Base-by-base conservation (phyloP, 2,113 vertebrate species). In the Sitta europaea region DNA sequence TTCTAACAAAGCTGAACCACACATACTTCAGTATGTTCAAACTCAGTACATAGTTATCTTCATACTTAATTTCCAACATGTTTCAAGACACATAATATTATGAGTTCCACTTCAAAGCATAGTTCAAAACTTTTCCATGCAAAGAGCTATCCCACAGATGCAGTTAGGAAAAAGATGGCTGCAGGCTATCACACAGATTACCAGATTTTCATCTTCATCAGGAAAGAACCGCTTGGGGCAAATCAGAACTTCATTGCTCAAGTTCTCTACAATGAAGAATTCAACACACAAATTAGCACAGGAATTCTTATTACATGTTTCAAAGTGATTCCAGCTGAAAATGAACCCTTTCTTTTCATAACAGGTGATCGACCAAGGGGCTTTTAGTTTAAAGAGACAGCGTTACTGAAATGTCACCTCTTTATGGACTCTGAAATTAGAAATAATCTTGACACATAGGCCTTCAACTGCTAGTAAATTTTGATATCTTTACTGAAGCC, bases 201-300 rank as follows among this genome's bases (percentile, higher is more conserved):
- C 97, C 97, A 94, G 88, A 75, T 51, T 87, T 59, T 59, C 81
- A 92, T 96, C 94, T 91, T 95, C 96, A 78, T 70, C 90, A n/a
- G 81, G 93, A 88, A 96, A 95, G 53, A 96, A 84, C 24, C 20
- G 10, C 83, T 77, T 81, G 92, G 55, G 51, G 73, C 27, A 94
- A 97, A 82, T 33, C 88, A 92, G 89, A 97, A 92, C 90, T 86
- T 88, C 96, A 54, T 11, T 78, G 94, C 57, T 94, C 88, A 97
- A 96, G 53, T 71, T 74, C 50, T 95, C 97, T 97, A 97, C 68
- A 97, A 97, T 48, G 84, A 97, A 97, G 95, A 97, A 97, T 96
- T 92, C 90, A 94, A 97, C 40, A 90, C 12, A 92, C 29, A 7
- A 90, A 94, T 96, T 94, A 97, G 86, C 63, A 70, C 14, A 67